phyloP scores from a whole-genome alignment of 2,888 invertebrate species.

The Lepidonotus clava region DNA sequence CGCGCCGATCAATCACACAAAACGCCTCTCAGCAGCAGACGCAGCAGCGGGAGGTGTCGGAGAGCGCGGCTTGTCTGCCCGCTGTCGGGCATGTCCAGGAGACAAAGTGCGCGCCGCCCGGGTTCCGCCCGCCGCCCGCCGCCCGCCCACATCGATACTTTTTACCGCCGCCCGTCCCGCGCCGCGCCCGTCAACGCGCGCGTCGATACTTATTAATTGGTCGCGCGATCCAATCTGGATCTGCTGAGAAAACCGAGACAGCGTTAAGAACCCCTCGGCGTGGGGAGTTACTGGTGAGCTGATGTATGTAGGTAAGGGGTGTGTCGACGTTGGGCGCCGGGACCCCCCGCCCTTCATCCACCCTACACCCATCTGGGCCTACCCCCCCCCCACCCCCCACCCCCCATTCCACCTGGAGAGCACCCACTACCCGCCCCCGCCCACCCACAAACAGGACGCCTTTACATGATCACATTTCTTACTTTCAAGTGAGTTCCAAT shows the following conservation, averaged over 20 bases:
- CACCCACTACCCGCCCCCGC: neutral
- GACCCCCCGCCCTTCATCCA: neutral
- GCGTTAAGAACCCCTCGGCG: too few species aligned
- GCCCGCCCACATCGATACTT: neutral
- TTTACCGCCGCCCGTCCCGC: neutral
- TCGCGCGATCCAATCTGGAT: too few species aligned
- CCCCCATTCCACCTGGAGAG: neutral
- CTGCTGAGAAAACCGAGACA: too few species aligned
- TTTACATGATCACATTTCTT: neutral
- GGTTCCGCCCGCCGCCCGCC: neutral
- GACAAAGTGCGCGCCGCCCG: conserved; percentile 9
- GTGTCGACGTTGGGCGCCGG: neutral
- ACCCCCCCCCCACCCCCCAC: neutral
- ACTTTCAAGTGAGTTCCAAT: neutral
- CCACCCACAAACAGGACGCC: neutral
- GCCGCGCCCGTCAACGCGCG: neutral
- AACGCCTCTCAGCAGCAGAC: neutral
- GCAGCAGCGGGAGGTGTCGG: neutral
- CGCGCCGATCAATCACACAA: neutral
- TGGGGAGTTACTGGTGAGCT: neutral
- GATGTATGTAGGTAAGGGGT: neutral
- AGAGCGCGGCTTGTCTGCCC: neutral
- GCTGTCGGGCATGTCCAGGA: conserved; percentile 1
- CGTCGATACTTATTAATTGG: neutral
- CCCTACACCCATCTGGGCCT: neutral